Base-by-base conservation (phyloP, 2,797 vertebrate genomes). In the Thalassophryne amazonica region DNA sequence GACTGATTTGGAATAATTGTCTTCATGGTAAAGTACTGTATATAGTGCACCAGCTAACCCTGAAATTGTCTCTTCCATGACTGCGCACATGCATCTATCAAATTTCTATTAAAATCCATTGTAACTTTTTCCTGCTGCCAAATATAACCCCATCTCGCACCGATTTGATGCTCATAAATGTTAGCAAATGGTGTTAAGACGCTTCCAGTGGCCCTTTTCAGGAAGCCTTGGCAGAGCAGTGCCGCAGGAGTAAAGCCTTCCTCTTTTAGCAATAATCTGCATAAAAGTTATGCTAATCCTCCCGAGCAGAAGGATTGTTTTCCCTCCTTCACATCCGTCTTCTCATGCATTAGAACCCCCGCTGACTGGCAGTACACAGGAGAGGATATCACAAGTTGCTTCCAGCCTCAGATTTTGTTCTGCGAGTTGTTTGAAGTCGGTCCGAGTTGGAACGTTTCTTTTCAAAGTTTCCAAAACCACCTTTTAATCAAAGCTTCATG, bases 201-300 rank as follows among this genome's bases (percentile, higher is more conserved):
- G 3, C 33, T 29, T 47, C 49, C 45, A n/a, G 46, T 16, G 40
- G 24, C 42, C 10, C 32, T 10, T 18, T 42, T 11, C 32, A 24
- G 48, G 38, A 13, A 14, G 23, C 24, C 5, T 30, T 12, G 1
- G 22, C n/a, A 18, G 29, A 6, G 11, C 25, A 24, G 8, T 10
- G 1, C n/a, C 3, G 12, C 31, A 28, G 41, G 57, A 60, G 56
- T 55, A 46, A 62, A 56, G 40, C 27, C 8, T 43, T 35, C 47
- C 29, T 53, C 22, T 54, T 70, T 56, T 49, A 11, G 32, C 35
- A 15, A 25, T 50, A 24, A 76, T 76, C 60, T 73, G 49, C 57
- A 73, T 76, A 53, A 60, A 73, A 62, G 40, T 60, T 60, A 27
- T 47, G 37, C 57, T 58, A 41, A 65, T 39, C 30, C 67, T 69